Percentiles rank a stretch among this genome's conserved stretches.
These are phyloP conservation scores for Parnassius apollo DNA, from an alignment of 2,888 invertebrate species.

Conservation along the genomic window DNA sequence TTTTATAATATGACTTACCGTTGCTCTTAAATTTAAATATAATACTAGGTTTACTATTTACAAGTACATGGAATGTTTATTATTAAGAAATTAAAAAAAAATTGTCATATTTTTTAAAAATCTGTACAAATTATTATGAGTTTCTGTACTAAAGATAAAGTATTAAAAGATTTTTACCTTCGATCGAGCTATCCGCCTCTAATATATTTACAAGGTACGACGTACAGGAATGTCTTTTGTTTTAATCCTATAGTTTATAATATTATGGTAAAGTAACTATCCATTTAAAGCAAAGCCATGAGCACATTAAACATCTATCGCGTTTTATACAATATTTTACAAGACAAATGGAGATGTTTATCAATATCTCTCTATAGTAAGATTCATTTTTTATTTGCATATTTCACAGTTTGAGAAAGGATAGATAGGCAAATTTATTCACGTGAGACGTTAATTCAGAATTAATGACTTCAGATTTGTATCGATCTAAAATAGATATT, in stretches of 20 bases:
- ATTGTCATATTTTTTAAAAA: conserved; percentile 4
- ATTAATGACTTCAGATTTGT: no score
- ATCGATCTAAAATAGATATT: no score
- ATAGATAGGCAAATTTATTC: no score
- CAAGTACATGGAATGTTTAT: conserved; percentile 12
- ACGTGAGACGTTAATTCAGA: no score
- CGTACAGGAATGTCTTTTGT: not conserved
- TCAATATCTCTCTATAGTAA: no score
- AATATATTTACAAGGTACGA: conserved; percentile 6
- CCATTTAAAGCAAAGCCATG: no score
- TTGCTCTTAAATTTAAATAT: not conserved
- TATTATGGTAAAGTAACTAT: no score
- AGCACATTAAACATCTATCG: no score
- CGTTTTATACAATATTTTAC: no score
- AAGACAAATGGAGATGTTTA: no score
- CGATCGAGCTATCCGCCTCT: not conserved
- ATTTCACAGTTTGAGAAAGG: no score
- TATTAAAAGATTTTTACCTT: not conserved
- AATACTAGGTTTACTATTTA: conserved; percentile 9
- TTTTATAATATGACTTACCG: conserved; percentile 8
- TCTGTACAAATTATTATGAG: conserved; percentile 13
- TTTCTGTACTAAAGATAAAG: not conserved
- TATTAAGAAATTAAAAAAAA: not conserved
- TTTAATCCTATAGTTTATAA: not conserved
- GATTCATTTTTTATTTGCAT: no score